phyloP scores from a whole-genome alignment of 1,140 invertebrate species.

The Brachionus manjavacas region DNA sequence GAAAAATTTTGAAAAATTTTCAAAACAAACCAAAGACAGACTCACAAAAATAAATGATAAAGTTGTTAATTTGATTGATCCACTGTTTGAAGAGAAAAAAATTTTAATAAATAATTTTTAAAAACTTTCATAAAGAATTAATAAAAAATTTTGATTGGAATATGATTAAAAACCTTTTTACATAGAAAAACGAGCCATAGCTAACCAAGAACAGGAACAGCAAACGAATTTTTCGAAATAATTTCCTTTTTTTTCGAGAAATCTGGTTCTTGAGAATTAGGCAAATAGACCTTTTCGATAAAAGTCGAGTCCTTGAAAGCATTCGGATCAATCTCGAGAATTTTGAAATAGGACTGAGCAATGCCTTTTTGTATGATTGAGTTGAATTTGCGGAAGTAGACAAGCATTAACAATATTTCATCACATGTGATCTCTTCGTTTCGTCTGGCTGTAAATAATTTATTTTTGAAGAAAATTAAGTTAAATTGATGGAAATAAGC shows the following conservation, averaged over 20 bases:
- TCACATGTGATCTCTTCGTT: conserved; percentile 41
- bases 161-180: neutral
- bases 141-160: neutral
- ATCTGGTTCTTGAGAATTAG: conserved; percentile 6
- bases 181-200: neutral
- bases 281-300: conserved; percentile 13
- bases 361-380: conserved; percentile 34
- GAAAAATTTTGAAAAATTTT: neutral
- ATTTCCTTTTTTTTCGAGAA: neutral
- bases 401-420: conserved; percentile 37
- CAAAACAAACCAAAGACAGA: neutral
- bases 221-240: neutral
- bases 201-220: neutral
- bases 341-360: neutral
- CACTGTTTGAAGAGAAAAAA: neutral
- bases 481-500: neutral
- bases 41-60: neutral
- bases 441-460: conserved; percentile 3
- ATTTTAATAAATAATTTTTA: no score
- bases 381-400: conserved; percentile 34
- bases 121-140: neutral
- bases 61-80: neutral
- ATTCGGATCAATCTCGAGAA: neutral
- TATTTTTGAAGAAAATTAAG: neutral
- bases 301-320: neutral